Evolutionary conservation across 1,140 invertebrate genomes (phyloP), one percentile per base, ranked within the genome.

Genomic region (Meloidogyne floridensis): DNA sequence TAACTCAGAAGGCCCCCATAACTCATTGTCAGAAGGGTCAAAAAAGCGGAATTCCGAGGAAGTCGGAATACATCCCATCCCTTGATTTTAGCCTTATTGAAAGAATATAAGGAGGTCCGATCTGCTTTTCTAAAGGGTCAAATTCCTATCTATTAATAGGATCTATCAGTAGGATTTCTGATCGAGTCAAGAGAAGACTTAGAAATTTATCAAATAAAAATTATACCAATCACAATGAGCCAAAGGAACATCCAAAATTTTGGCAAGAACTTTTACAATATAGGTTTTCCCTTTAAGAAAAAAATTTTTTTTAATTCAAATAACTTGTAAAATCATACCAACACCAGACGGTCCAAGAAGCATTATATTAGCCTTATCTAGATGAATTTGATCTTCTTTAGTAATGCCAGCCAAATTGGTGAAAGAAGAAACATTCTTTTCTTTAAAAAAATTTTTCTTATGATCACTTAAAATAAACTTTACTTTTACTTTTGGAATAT

Each of bases 341-440:
- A 95, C 97, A 76, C 97, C 97, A 18, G 97, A 99, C 43, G 97
- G 97, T 18, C 97, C 97, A 3, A 99, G 91, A 85, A 99, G 92
- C 13, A 99, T 92, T 81, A 99, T 97, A 89, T 99, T 99, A 88
- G 95, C 97, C 91, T 99, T 99, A 88, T 99, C 97, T 80, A 99
- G 91, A 86, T 95, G 93, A 43, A 98, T 91, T 84, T 96, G 94
- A 91, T 95, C 94, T n/a, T 65, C 56, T n/a, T 65, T 65, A 65
- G n/a, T n/a, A n/a, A 65, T n/a, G 0, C 56, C 56, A n/a, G 56
- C 13, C 56, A 65, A n/a, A 65, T 65, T 65, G 5, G 15, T 65
- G 56, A 65, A 65, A 2, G 56, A 65, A n/a, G 3, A 15, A 65
- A 6, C 43, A 6, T 47, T 47, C 43, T 65, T 65, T 65, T 65